Conservation (phyloP, 2,113 vertebrate species). For the Bufo bufo region DNA sequence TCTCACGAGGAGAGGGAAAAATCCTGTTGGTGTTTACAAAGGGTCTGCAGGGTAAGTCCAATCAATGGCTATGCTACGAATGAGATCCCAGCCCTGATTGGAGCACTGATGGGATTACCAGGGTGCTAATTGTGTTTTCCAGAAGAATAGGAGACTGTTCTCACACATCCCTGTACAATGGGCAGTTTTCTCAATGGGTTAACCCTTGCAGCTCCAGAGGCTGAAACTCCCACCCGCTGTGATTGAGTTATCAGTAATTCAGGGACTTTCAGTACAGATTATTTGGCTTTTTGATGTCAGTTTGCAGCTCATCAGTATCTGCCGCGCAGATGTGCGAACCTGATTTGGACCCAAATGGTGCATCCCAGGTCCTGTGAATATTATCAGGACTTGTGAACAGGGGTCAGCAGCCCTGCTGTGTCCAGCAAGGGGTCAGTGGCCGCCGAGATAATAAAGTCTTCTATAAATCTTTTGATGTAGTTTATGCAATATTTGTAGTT, state of each 20-base stretch:
- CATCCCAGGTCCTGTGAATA: background rate
- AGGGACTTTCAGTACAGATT: background rate
- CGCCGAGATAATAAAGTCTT: background rate
- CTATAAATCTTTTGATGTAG: background rate
- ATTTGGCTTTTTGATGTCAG: background rate
- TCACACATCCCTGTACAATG: background rate
- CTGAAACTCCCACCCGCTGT: background rate
- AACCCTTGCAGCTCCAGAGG: background rate
- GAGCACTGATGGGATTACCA: constrained; percentile 38
- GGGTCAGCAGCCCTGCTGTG: background rate
- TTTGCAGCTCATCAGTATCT: background rate
- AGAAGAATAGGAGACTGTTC: constrained; percentile 9
- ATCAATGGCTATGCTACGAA: too few relatives aligned
- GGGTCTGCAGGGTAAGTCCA: too few relatives aligned
- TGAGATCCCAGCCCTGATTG: background rate
- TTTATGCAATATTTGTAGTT: too few relatives aligned
- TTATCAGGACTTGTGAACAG: background rate
- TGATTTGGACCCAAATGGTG: background rate
- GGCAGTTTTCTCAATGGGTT: background rate
- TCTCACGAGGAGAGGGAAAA: too few relatives aligned
- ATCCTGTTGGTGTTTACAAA: too few relatives aligned
- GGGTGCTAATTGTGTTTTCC: constrained; percentile 30
- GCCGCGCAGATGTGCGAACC: background rate
- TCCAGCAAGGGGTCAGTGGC: background rate
- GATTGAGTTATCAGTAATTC: background rate